Evolutionary conservation across 2,113 vertebrate species (phyloP).

Genomic region (Microcebus griseorufus): DNA sequence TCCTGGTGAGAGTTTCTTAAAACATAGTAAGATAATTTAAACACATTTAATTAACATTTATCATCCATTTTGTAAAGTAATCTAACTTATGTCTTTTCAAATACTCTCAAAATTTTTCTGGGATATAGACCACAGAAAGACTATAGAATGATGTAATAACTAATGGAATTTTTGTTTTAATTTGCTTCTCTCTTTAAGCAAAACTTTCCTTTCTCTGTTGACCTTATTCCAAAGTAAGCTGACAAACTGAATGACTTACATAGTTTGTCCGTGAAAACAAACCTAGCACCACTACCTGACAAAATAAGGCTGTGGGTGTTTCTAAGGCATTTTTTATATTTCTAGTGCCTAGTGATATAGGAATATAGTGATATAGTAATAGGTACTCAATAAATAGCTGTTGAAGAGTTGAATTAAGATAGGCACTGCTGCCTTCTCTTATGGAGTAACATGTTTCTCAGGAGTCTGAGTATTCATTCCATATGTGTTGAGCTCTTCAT

Average conservation of each 20-base stretch:
- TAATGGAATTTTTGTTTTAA: constrained; percentile 41
- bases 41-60: constrained; percentile 88
- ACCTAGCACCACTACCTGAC: constrained; percentile 16
- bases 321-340: neutral
- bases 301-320: neutral
- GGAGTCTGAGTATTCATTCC: neutral
- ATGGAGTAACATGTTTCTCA: neutral
- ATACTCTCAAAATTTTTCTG: constrained; percentile 62
- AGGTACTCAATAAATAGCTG: neutral
- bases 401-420: neutral
- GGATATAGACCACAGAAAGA: constrained; percentile 55
- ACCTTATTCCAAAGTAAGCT: constrained; percentile 48
- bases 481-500: neutral
- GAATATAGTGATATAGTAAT: neutral
- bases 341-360: neutral
- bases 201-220: constrained; percentile 51
- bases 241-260: constrained; percentile 14
- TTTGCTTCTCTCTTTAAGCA: constrained; percentile 59
- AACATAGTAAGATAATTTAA: constrained; percentile 87
- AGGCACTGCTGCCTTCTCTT: neutral
- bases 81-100: constrained; percentile 80
- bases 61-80: constrained; percentile 86
- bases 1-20: constrained; percentile 87
- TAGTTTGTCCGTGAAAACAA: constrained; percentile 12
- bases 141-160: constrained; percentile 55